Evolutionary conservation across 2,888 invertebrate species (phyloP), one percentile per base, ranked within the genome.

Genomic region (Thera britannica): DNA sequence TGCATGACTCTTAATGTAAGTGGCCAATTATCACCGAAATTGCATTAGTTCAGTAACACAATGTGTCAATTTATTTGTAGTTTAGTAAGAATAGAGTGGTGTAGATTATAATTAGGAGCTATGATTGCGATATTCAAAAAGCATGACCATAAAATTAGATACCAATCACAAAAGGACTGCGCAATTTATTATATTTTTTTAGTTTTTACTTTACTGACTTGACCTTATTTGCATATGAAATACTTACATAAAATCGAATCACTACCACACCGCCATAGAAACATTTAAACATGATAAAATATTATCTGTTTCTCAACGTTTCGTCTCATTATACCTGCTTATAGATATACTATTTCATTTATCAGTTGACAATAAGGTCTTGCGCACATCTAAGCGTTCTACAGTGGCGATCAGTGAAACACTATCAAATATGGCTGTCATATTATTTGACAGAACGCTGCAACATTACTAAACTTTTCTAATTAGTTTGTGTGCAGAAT

Each of bases 81-180:
- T 70, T 66, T 67, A 64, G 64, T 72, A 67, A 69, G 59, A 60
- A 66, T 52, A 49, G 59, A 60, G 65, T 69, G 65, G 38, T 64
- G 68, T 61, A 67, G 68, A 52, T 44, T 59, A 64, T 69, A 73
- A 71, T 73, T 69, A 69, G 23, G 71, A 54, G 67, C 46, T 70
- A 62, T 63, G 54, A 71, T 66, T 61, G 57, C 60, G 11, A 49
- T 12, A 44, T 44, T 51, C 12, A 51, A 11, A 51, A 66, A 48
- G 60, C 56, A 61, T 61, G 60, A 61, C 52, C 61, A 66, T 57
- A 51, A 34, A 58, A 58, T 36, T 55, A 55, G 55, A 60, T 52
- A 41, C n/a, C 12, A 51, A 60, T 36, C 36, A 58, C 41, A 46
- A 62, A 62, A 62, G 34, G 5, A 51, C 51, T 38, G 23, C 38